A percentile compares a stretch with the other conserved stretches of the same genome.
Conservation (phyloP, 2,888 invertebrate genomes). For the Oxyteleia sp. region DNA sequence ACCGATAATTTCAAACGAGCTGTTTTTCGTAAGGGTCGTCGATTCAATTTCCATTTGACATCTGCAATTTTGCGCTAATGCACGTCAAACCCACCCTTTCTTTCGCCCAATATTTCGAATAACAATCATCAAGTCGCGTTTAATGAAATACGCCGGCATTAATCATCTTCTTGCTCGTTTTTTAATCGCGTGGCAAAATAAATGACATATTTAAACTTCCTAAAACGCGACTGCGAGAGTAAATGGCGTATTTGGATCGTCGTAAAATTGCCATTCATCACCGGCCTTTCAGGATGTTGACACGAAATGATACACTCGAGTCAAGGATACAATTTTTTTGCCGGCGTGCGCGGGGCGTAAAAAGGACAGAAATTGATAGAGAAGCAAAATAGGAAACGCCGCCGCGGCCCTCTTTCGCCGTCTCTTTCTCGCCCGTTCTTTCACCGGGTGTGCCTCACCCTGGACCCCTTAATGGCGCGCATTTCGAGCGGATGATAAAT, state of each 20-base stretch:
- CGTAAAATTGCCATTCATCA: constrained; percentile 73
- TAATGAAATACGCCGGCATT: constrained; percentile 47
- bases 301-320: constrained; percentile 73
- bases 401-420: constrained; percentile 3
- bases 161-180: constrained; percentile 36
- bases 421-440: not conserved
- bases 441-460: constrained; percentile 1
- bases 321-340: constrained; percentile 62
- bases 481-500: constrained; percentile 83
- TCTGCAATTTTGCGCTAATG: too few species aligned
- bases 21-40: too few species aligned
- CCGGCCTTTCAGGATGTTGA: constrained; percentile 66
- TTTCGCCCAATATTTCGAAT: constrained; percentile 21
- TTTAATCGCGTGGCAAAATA: constrained; percentile 59
- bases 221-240: constrained; percentile 51
- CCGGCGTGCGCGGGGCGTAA: constrained; percentile 3
- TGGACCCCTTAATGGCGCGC: constrained; percentile 71
- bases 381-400: constrained; percentile 44
- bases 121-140: constrained; percentile 35
- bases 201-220: constrained; percentile 61
- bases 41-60: too few species aligned
- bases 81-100: not conserved
- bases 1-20: too few species aligned
- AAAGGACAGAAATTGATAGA: constrained; percentile 67
- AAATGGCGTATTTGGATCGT: constrained; percentile 68